phyloP scores from a whole-genome alignment of 2,888 invertebrate genomes.

The Altica lythri region DNA sequence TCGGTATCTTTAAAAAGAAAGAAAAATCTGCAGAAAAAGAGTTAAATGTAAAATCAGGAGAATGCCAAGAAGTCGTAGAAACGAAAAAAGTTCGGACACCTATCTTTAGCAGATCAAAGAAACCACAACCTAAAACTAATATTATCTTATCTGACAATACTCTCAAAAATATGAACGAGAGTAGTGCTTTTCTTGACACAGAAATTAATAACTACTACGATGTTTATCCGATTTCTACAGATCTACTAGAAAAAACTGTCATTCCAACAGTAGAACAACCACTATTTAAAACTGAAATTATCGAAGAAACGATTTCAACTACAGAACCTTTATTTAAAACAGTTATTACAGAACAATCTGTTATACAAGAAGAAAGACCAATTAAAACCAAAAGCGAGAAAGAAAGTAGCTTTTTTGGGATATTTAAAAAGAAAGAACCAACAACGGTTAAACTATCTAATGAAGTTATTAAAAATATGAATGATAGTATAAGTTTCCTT shows the following conservation, averaged over 20 bases:
- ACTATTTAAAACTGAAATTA: slow-evolving; percentile 21
- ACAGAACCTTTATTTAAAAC: slow-evolving; percentile 19
- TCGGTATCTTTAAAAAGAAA: slow-evolving; percentile 42
- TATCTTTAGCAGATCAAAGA: too few species aligned
- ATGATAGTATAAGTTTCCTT: slow-evolving; percentile 37
- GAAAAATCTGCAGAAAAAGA: slow-evolving; percentile 26
- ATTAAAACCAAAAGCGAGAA: neutral
- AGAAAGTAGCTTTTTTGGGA: too few species aligned
- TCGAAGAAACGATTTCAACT: slow-evolving; percentile 34
- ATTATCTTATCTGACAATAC: slow-evolving; percentile 17
- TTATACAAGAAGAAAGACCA: neutral
- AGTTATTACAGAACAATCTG: neutral
- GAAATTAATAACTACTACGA: slow-evolving; percentile 41
- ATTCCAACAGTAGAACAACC: slow-evolving; percentile 17
- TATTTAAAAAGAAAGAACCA: too few species aligned
- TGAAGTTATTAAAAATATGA: slow-evolving; percentile 15
- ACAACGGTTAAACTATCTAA: too few species aligned
- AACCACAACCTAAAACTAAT: slow-evolving; percentile 12
- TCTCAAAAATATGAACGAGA: slow-evolving; percentile 10
- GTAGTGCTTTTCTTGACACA: slow-evolving; percentile 31
- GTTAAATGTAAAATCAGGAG: slow-evolving; percentile 13
- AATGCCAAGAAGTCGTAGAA: slow-evolving; percentile 1
- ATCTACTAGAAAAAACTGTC: neutral
- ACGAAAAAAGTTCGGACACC: too few species aligned
- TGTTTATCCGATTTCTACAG: slow-evolving; percentile 28